Percentiles rank a stretch among this genome's conserved stretches.
Conservation (phyloP, 2,113 vertebrate species). For the Raja brachyura region DNA sequence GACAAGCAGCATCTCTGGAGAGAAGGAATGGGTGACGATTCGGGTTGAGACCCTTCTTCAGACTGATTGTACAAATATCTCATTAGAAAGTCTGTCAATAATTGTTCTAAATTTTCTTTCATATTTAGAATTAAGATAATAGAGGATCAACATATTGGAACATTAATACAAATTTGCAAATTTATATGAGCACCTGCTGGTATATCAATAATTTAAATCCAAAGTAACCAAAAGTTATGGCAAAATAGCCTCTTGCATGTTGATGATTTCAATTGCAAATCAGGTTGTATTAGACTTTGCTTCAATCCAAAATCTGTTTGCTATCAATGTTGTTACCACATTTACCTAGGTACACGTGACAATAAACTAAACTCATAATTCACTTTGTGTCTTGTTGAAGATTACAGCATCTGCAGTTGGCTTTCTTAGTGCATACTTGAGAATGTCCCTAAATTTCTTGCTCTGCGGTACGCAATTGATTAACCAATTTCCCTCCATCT, state of each 20-base stretch:
- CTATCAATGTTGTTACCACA: background rate
- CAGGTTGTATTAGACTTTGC: background rate
- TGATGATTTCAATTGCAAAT: background rate
- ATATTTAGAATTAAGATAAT: background rate
- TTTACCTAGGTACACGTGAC: too few relatives aligned
- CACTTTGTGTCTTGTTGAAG: too few relatives aligned
- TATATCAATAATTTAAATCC: slow-evolving; percentile 3
- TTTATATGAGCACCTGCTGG: background rate
- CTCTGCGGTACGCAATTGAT: background rate
- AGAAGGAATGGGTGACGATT: too few relatives aligned
- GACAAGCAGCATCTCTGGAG: too few relatives aligned
- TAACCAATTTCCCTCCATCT: background rate
- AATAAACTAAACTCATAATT: too few relatives aligned
- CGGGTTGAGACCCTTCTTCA: too few relatives aligned
- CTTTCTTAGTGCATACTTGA: background rate
- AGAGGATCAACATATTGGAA: background rate
- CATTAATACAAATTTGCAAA: background rate
- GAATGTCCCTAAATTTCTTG: background rate
- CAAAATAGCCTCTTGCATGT: background rate
- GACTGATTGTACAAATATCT: background rate
- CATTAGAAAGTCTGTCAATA: background rate
- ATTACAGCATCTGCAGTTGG: too few relatives aligned
- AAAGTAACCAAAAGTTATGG: background rate
- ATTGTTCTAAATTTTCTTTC: background rate
- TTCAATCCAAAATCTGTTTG: background rate